Base-by-base conservation (phyloP, 2,113 vertebrate species). In the Penelope pileata region DNA sequence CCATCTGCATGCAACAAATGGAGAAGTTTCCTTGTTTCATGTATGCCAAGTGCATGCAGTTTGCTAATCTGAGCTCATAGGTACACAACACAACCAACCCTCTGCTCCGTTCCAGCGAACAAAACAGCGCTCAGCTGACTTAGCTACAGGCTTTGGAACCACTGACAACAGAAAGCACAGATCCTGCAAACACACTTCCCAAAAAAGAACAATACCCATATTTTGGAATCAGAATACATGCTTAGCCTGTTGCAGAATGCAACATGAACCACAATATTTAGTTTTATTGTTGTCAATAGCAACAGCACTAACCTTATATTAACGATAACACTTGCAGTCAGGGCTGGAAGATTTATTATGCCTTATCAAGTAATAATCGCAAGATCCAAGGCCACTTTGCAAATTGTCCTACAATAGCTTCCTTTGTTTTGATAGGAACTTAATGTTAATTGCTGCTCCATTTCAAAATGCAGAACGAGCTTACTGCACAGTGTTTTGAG, bases 261-360 rank as follows among this genome's bases (percentile, higher is more conserved):
- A 82, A 10, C 4, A 59, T 0, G 2, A 63, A 54, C 38, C 45
- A 50, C 84, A 83, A 6, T 22, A 50, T 85, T 95, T 85, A 75
- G 67, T 26, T 83, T 88, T 82, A 67, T 66, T n/a, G 56, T 85
- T 92, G 92, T 83, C 83, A 96, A 74, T 21, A 96, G 96, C 94
- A 97, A 86, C 34, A 69, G 94, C 64, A 16, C 56, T 94, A 69
- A 69, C 79, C 78, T 85, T 38, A 30, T 1, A 66, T 45, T 45
- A 50, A 53, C 4, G 34, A 54, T 11, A 32, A 80, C 62, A 76
- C 63, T 40, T 83, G 91, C 72, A 86, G 50, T 38, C 64, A 4
- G 68, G 69, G 34, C 48, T 72, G 67, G 59, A 86, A 91, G 85
- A 83, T 53, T 80, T 32, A 63, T 26, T 13, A 12, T 0, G 14